Percentiles rank a stretch among this genome's conserved stretches.
phyloP scores from a whole-genome alignment of 2,888 invertebrate species.

The Chrysolina oricalcia region DNA sequence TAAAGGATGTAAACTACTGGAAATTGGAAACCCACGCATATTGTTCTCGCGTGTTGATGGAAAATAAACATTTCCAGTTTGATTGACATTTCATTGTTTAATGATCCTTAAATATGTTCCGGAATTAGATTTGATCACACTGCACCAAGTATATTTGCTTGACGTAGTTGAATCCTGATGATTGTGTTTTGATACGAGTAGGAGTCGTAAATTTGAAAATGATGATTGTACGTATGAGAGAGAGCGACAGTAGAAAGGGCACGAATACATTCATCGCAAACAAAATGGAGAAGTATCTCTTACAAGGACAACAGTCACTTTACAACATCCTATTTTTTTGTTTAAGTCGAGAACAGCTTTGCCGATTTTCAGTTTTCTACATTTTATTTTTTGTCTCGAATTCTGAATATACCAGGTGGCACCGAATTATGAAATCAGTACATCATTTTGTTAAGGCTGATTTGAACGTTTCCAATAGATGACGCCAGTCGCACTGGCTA shows the following conservation, averaged over 20 bases:
- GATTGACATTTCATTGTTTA: not conserved
- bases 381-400: too few relatives aligned
- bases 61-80: not conserved
- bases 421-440: too few relatives aligned
- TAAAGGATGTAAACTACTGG: too few relatives aligned
- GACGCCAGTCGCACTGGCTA: too few relatives aligned
- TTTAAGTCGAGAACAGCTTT: too few relatives aligned
- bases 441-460: too few relatives aligned
- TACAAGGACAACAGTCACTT: slow-evolving; percentile 68
- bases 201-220: slow-evolving; percentile 43
- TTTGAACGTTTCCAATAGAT: too few relatives aligned
- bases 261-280: slow-evolving; percentile 68
- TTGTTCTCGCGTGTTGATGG: too few relatives aligned
- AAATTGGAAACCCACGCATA: too few relatives aligned
- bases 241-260: slow-evolving; percentile 65
- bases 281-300: slow-evolving; percentile 74
- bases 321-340: too few relatives aligned
- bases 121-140: not conserved
- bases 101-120: not conserved
- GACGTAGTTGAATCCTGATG: slow-evolving; percentile 35
- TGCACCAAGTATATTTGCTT: slow-evolving; percentile 40
- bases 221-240: slow-evolving; percentile 57
- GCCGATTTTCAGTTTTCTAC: too few relatives aligned
- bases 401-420: too few relatives aligned
- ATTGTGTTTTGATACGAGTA: slow-evolving; percentile 42